Evolutionary conservation across 2,113 vertebrate species (phyloP), one percentile per base, ranked within the genome.

Genomic region (Canis aureus): DNA sequence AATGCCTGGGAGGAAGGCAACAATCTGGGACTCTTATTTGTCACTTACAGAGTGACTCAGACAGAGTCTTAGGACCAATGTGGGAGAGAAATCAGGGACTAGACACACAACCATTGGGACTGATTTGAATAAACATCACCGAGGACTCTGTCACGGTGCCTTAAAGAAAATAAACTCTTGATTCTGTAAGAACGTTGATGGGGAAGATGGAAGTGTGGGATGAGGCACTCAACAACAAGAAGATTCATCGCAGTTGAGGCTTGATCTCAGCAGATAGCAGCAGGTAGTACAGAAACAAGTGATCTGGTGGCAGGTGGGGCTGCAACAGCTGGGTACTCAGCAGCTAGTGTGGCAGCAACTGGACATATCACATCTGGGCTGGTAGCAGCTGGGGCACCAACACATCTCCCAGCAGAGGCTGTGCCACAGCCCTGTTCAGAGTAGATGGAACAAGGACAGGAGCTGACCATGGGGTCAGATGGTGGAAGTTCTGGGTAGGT

Each of bases 381-480:
- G 62, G 12, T 27, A 29, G 25, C 13, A 66, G 64, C 64, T 66
- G 64, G 64, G 64, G 12, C 64, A 66, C 11, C 64, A 29, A 27
- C 12, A 66, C 27, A 27, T 32, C 29, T 32, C 66, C 66, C 32
- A 29, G 15, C 66, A 67, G 66, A 67, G 7, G 29, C 66, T 15
- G 2, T 43, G 71, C 19, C 35, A 73, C n/a, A 38, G 69, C 35
- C 78, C 74, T 89, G 80, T 51, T 93, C 59, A 69, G 95, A 96
- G 92, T 76, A 96, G 62, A 74, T 0, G 3, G 96, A 96, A 20
- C 91, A 96, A 91, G 64, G 93, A 2, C 53, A 95, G 80, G 97
- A 97, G 81, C 32, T 95, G 78, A 57, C 74, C 96, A 95, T 98
- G 84, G 80, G 97, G 79, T 80, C 64, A 32, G 29, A 67, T 5